Base-by-base conservation (phyloP, 2,888 invertebrate species). In the Netelia melanura region DNA sequence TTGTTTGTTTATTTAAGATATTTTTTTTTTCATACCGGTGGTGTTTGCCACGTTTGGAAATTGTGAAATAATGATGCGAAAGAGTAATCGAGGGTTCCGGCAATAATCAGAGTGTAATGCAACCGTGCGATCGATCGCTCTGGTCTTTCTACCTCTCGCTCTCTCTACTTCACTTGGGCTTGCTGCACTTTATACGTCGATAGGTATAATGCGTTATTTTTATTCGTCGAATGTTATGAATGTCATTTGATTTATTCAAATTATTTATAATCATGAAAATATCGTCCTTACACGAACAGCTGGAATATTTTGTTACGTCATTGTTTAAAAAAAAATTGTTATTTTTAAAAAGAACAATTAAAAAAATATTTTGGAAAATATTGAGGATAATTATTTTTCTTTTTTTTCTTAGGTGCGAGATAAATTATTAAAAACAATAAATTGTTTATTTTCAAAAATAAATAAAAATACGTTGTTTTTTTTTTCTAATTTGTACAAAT, bases 61-160 rank as follows among this genome's bases (percentile, higher is more conserved):
- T 74, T 58, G n/a, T 48, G 58, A 43, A 65, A 43, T 52, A 25
- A 58, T 58, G 52, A 72, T 64, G 44, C 43, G 23, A 3, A 54
- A 23, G 25, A 21, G 25, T 70, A 70, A 75, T 70, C 71, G 72
- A 44, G 38, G 61, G 62, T 67, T 77, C 67, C 77, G 75, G 62
- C 76, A 81, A 81, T 76, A 81, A 84, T 77, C 54, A 30, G 48
- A 67, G 62, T 65, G 58, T 30, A 30, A 48, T 74, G 75, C 48
- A 21, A 25, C 25, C 44, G 76, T 62, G 30, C 81, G 81, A 84
- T 84, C 84, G 84, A 84, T 82, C 81, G 62, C 76, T 17, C 43
- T 21, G 23, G 5, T 43, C 68, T 61, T n/a, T 68, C 68, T 68
- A 38, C 65, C 61, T 14, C 64, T 38, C 38, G 38, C 38, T 38